Evolutionary conservation across 2,888 invertebrate species (phyloP), one percentile per base, ranked within the genome.

Genomic region (Tinea pellionella): DNA sequence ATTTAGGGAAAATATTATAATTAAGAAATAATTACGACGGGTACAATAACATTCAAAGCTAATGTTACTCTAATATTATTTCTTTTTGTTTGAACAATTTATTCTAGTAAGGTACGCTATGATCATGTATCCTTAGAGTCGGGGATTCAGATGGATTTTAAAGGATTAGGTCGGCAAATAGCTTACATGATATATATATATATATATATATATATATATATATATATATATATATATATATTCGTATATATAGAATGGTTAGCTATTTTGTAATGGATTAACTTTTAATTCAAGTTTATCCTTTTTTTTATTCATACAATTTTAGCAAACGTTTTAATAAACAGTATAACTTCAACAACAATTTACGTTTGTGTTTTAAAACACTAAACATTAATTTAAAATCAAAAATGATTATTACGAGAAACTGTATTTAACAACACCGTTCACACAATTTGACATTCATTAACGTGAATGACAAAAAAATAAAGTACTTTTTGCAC

Each of bases 161-260:
- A 18, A n/a, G 47, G 47, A 47, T 47, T 47, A 15, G 47, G 47
- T 47, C 55, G 29, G 55, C 55, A 55, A 55, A 55, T 55, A 55
- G 55, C 55, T 55, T 55, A 19, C 55, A 55, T 55, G 55, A 55
- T 6, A 37, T n/a, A n/a, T n/a, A n/a, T n/a, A n/a, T n/a, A n/a
- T n/a, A n/a, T n/a, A n/a, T n/a, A n/a, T n/a, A n/a, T n/a, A n/a
- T n/a, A n/a, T n/a, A n/a, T n/a, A n/a, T n/a, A n/a, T n/a, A n/a
- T n/a, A n/a, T n/a, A n/a, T n/a, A n/a, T n/a, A n/a, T n/a, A n/a
- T n/a, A n/a, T n/a, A n/a, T n/a, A n/a, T n/a, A n/a, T n/a, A n/a
- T n/a, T n/a, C n/a, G n/a, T n/a, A n/a, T n/a, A n/a, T 37, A 12
- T 37, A n/a, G 9, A 37, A 37, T 9, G 37, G 9, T 9, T n/a